Evolutionary conservation across 2,888 invertebrate species (phyloP).

Genomic region (Sphecodes monilicornis): DNA sequence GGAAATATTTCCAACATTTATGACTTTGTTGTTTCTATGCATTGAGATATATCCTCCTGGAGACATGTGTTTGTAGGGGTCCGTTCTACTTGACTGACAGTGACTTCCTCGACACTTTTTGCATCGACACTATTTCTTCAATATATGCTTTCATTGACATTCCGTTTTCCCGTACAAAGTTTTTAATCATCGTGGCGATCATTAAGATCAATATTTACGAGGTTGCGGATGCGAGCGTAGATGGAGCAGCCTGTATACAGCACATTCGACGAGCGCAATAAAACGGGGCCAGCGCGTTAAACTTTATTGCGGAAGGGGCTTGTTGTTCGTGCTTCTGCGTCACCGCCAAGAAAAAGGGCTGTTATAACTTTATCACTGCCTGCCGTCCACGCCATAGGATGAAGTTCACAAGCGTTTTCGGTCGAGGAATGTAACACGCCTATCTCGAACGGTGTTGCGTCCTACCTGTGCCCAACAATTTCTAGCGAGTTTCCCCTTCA

Average conservation of each 20-base stretch:
- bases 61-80: too few relatives aligned
- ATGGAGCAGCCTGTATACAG: slow-evolving; percentile 20
- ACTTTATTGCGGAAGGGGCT: slow-evolving; percentile 67
- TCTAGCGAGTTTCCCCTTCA: neutral
- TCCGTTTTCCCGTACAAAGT: neutral
- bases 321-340: slow-evolving; percentile 60
- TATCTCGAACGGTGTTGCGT: neutral
- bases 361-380: slow-evolving; percentile 71
- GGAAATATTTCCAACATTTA: too few relatives aligned
- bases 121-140: too few relatives aligned
- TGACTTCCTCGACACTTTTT: too few relatives aligned
- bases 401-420: slow-evolving; percentile 40
- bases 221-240: neutral
- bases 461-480: neutral
- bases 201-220: neutral
- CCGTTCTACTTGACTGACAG: too few relatives aligned
- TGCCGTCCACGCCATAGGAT: slow-evolving; percentile 28
- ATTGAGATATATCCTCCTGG: too few relatives aligned
- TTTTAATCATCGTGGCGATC: neutral
- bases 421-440: slow-evolving; percentile 33
- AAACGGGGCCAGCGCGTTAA: slow-evolving; percentile 66
- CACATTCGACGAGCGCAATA: slow-evolving; percentile 62
- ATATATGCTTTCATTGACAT: too few relatives aligned
- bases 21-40: too few relatives aligned
- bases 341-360: slow-evolving; percentile 54